phyloP scores from a whole-genome alignment of 2,888 invertebrate species.

The Cremastinae sp. region DNA sequence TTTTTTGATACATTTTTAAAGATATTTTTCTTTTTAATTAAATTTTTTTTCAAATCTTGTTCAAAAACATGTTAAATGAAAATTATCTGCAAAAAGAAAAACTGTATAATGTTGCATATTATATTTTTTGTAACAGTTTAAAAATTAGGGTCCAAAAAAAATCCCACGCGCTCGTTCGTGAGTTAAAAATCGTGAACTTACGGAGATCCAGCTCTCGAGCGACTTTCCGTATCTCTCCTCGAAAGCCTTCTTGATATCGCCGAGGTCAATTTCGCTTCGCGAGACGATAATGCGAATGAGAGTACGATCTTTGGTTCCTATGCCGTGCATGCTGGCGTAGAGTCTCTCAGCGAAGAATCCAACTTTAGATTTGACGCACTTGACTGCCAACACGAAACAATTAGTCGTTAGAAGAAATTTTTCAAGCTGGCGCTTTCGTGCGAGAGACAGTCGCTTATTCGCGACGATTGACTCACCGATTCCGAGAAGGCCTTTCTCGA shows the following conservation, averaged over 20 bases:
- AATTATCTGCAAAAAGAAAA: background rate
- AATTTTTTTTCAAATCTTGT: too few relatives aligned
- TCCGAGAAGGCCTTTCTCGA: conserved; percentile 92
- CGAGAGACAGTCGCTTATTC: background rate
- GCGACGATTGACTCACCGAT: conserved; percentile 85
- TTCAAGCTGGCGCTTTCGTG: background rate
- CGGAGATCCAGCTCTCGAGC: conserved; percentile 92
- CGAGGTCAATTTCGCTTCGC: conserved; percentile 94
- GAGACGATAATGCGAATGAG: conserved; percentile 95
- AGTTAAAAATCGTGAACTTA: conserved; percentile 81
- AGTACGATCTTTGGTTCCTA: conserved; percentile 95
- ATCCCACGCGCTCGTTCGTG: too few relatives aligned
- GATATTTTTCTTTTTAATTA: too few relatives aligned
- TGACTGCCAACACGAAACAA: conserved; percentile 82
- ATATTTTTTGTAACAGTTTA: too few relatives aligned
- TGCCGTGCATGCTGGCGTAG: conserved; percentile 94
- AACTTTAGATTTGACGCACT: conserved; percentile 94
- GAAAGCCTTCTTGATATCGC: conserved; percentile 95
- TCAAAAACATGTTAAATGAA: too few relatives aligned
- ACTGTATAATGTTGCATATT: too few relatives aligned
- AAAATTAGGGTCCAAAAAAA: background rate
- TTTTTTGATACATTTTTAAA: too few relatives aligned
- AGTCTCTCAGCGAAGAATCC: conserved; percentile 96
- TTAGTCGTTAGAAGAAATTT: background rate
- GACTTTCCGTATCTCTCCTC: conserved; percentile 90